Evolutionary conservation across 2,797 vertebrate genomes (phyloP).

Genomic region (Syngnathus acus): DNA sequence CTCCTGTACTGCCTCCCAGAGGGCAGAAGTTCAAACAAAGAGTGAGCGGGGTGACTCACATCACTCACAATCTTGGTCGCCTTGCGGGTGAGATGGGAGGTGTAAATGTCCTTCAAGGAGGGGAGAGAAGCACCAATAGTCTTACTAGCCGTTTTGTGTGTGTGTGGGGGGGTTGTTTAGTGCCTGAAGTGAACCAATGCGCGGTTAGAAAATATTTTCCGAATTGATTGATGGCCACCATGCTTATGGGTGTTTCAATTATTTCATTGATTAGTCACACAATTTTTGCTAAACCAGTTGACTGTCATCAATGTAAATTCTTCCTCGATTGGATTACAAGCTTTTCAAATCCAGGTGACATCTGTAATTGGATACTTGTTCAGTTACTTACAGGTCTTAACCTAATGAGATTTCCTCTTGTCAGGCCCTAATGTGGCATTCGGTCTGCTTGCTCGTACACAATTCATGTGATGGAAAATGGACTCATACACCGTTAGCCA

Average conservation of each 20-base stretch:
- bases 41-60: too few relatives aligned
- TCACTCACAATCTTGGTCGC: too few relatives aligned
- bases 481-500: constrained; percentile 7
- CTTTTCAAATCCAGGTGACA: constrained; percentile 19
- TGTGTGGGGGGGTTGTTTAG: too few relatives aligned
- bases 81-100: too few relatives aligned
- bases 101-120: too few relatives aligned
- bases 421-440: constrained; percentile 4
- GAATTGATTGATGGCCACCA: too few relatives aligned
- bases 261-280: not conserved
- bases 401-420: constrained; percentile 26
- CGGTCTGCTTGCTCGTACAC: constrained; percentile 2
- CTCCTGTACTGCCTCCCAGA: too few relatives aligned
- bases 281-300: constrained; percentile 1
- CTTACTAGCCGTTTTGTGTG: too few relatives aligned
- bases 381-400: constrained; percentile 17
- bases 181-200: too few relatives aligned
- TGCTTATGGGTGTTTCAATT: not conserved
- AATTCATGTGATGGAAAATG: constrained; percentile 16
- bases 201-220: not conserved
- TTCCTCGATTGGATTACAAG: constrained; percentile 13
- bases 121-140: too few relatives aligned
- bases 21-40: too few relatives aligned
- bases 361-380: constrained; percentile 21
- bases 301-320: constrained; percentile 2